These are phyloP conservation scores for Habrosyne pyritoides DNA, from an alignment of 2,888 invertebrate species.

Conservation along the genomic window DNA sequence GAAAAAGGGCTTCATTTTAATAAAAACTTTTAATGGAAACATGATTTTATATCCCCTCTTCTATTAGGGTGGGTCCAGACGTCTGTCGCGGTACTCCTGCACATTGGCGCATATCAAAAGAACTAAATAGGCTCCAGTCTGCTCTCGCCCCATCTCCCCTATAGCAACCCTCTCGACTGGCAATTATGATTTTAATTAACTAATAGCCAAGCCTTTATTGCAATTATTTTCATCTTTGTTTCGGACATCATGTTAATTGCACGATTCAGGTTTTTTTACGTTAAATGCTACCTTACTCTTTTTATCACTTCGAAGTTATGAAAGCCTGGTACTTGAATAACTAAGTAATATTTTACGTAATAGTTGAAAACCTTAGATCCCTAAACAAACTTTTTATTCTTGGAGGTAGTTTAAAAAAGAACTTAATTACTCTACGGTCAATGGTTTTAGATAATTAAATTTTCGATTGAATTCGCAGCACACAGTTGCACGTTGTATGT, in stretches of 20 bases:
- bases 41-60: slow-evolving; percentile 36
- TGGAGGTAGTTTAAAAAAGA: too few relatives aligned
- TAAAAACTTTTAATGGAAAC: too few relatives aligned
- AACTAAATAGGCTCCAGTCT: slow-evolving; percentile 5
- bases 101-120: slow-evolving; percentile 10
- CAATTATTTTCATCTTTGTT: not conserved
- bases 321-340: not conserved
- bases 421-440: too few relatives aligned
- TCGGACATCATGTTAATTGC: not conserved
- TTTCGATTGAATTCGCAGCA: too few relatives aligned
- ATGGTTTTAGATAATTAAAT: too few relatives aligned
- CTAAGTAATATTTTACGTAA: too few relatives aligned
- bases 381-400: too few relatives aligned
- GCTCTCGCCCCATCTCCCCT: slow-evolving; percentile 1
- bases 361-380: too few relatives aligned
- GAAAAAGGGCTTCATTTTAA: not conserved
- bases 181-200: slow-evolving; percentile 4
- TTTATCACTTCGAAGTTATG: not conserved
- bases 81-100: slow-evolving; percentile 27
- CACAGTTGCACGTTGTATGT: too few relatives aligned
- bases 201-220: not conserved
- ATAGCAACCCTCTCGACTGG: not conserved
- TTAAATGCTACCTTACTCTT: not conserved
- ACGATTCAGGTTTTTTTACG: too few relatives aligned
- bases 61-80: slow-evolving; percentile 24